Evolutionary conservation across 2,888 invertebrate genomes (phyloP).

Genomic region (Hylaea fasciaria): DNA sequence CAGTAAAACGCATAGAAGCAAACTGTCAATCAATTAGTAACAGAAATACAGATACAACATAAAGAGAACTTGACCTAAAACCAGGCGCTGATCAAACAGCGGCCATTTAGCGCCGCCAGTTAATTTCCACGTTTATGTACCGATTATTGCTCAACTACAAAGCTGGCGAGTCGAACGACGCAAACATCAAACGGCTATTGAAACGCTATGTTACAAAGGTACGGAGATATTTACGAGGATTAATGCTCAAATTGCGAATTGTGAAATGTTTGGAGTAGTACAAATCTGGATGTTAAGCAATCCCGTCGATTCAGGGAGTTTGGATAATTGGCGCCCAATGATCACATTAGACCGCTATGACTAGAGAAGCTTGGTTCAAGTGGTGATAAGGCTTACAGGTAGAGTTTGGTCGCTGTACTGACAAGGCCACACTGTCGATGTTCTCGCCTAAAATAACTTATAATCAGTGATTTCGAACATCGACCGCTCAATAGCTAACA

Average conservation of each 20-base stretch:
- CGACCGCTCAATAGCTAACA: too few relatives aligned
- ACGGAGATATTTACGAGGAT: conserved; percentile 7
- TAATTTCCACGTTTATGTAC: conserved; percentile 21
- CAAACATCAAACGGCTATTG: conserved; percentile 9
- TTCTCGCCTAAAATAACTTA: too few relatives aligned
- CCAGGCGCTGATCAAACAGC: conserved; percentile 4
- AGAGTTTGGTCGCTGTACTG: too few relatives aligned
- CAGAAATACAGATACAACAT: conserved; percentile 8
- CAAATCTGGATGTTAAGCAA: too few relatives aligned
- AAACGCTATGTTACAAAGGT: conserved; percentile 4
- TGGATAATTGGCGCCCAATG: too few relatives aligned
- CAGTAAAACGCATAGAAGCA: too few relatives aligned
- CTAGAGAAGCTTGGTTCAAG: too few relatives aligned
- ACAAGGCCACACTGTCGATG: too few relatives aligned
- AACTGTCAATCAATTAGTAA: conserved; percentile 1
- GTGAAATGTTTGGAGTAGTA: background rate
- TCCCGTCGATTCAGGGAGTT: too few relatives aligned
- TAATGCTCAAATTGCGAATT: background rate
- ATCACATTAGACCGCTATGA: too few relatives aligned
- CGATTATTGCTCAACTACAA: conserved; percentile 1
- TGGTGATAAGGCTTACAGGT: too few relatives aligned
- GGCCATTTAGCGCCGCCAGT: conserved; percentile 12
- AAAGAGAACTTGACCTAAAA: conserved; percentile 20
- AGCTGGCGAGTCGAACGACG: conserved; percentile 8
- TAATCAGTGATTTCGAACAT: too few relatives aligned